Conservation (phyloP, 2,113 vertebrate genomes). For the Forbesichthys papilliferus region DNA sequence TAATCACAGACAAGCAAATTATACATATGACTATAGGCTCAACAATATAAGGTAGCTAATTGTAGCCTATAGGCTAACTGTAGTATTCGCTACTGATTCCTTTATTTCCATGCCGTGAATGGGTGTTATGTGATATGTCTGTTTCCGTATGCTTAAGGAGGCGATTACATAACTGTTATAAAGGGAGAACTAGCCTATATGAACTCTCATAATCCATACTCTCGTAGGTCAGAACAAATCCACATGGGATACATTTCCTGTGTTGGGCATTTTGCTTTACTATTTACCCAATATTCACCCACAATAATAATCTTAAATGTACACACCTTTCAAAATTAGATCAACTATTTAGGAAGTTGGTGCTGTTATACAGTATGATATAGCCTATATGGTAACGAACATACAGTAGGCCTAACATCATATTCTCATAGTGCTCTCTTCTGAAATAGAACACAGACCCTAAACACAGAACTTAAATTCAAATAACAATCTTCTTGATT, state of each 20-base stretch:
- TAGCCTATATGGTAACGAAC: background rate
- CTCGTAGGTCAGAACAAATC: conserved; percentile 53
- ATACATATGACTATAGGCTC: too few relatives aligned
- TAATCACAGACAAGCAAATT: too few relatives aligned
- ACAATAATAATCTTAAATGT: background rate
- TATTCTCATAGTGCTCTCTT: background rate
- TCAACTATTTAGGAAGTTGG: too few relatives aligned
- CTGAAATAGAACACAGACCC: conserved; percentile 8
- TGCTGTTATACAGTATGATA: background rate
- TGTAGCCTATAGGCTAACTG: conserved; percentile 11
- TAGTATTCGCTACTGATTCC: conserved; percentile 9
- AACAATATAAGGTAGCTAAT: background rate
- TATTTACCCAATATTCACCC: background rate
- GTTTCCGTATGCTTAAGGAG: conserved; percentile 14
- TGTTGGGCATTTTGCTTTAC: conserved; percentile 36
- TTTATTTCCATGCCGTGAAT: too few relatives aligned
- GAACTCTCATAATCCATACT: conserved; percentile 47
- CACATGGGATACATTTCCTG: conserved; percentile 54
- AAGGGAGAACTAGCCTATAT: conserved; percentile 64
- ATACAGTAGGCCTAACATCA: background rate
- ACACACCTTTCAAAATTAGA: too few relatives aligned
- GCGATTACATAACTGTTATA: conserved; percentile 69
- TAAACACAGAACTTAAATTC: conserved; percentile 18
- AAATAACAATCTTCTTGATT: conserved; percentile 2
- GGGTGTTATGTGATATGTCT: too few relatives aligned